These are phyloP conservation scores for Eurystomus glaucurus DNA, from an alignment of 2,797 vertebrate genomes.

Conservation along the genomic window DNA sequence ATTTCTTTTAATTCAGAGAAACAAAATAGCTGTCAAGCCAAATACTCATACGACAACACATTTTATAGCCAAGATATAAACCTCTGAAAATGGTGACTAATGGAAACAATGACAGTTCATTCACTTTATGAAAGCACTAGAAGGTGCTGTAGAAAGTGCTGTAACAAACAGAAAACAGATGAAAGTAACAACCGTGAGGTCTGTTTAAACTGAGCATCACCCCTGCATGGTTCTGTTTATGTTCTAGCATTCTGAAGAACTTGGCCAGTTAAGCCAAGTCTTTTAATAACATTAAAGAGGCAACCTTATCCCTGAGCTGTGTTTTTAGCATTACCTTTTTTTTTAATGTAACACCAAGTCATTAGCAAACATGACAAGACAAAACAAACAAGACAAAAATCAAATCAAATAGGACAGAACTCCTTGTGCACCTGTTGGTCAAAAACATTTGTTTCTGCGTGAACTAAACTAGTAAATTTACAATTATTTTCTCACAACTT, in stretches of 20 bases:
- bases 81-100: slow-evolving; percentile 29
- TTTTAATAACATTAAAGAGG: background rate
- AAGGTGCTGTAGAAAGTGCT: slow-evolving; percentile 25
- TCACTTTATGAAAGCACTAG: background rate
- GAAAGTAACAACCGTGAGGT: background rate
- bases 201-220: slow-evolving; percentile 18
- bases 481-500: background rate
- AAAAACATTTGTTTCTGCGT: background rate
- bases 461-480: background rate
- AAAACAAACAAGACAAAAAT: slow-evolving; percentile 25
- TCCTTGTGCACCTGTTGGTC: background rate
- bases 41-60: background rate
- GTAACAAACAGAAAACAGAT: slow-evolving; percentile 15
- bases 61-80: slow-evolving; percentile 35
- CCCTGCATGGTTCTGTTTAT: background rate
- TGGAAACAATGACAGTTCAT: slow-evolving; percentile 37
- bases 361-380: background rate
- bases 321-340: background rate
- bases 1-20: background rate
- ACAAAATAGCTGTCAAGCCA: slow-evolving; percentile 10
- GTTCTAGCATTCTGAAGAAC: background rate
- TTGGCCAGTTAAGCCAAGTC: background rate
- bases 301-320: background rate
- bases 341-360: background rate
- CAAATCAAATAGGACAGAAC: background rate